A percentile compares a stretch with the other conserved stretches of the same genome.
Conservation (phyloP, 2,888 invertebrate genomes). For the Automeris io region DNA sequence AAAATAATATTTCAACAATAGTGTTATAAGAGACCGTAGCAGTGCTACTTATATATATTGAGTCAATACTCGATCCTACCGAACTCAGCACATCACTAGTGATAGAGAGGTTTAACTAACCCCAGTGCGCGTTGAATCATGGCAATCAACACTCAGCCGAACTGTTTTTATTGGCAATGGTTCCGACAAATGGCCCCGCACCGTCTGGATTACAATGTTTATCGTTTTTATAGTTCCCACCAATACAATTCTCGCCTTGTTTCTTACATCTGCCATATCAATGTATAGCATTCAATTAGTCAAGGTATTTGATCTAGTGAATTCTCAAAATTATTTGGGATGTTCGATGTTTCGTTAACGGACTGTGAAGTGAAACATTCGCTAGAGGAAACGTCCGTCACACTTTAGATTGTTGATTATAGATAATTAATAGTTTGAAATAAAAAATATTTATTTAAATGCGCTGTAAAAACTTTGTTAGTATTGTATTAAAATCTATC, state of each 20-base stretch:
- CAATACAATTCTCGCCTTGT: slow-evolving; percentile 8
- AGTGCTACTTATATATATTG: too few relatives aligned
- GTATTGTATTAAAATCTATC: too few relatives aligned
- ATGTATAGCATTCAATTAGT: slow-evolving; percentile 6
- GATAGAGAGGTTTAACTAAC: slow-evolving; percentile 3
- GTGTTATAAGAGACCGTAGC: too few relatives aligned
- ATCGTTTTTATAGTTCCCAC: slow-evolving; percentile 11
- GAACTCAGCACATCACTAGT: too few relatives aligned
- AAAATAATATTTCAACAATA: too few relatives aligned
- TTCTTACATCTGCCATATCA: slow-evolving; percentile 8
- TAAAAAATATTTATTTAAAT: too few relatives aligned
- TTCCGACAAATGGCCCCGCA: slow-evolving; percentile 16
- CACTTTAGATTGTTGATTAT: not conserved
- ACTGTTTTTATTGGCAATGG: slow-evolving; percentile 23
- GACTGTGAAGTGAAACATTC: slow-evolving; percentile 1
- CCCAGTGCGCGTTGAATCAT: slow-evolving; percentile 12
- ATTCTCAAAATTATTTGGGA: not conserved
- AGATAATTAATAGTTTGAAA: not conserved
- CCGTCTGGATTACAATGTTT: slow-evolving; percentile 20
- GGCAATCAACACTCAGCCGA: slow-evolving; percentile 12
- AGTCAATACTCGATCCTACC: too few relatives aligned
- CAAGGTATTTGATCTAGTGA: slow-evolving; percentile 1
- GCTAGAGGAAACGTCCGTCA: slow-evolving; percentile 1
- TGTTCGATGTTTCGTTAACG: not conserved
- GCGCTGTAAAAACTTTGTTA: too few relatives aligned